phyloP scores from a whole-genome alignment of 2,888 invertebrate genomes.

The Phyllotreta striolata region DNA sequence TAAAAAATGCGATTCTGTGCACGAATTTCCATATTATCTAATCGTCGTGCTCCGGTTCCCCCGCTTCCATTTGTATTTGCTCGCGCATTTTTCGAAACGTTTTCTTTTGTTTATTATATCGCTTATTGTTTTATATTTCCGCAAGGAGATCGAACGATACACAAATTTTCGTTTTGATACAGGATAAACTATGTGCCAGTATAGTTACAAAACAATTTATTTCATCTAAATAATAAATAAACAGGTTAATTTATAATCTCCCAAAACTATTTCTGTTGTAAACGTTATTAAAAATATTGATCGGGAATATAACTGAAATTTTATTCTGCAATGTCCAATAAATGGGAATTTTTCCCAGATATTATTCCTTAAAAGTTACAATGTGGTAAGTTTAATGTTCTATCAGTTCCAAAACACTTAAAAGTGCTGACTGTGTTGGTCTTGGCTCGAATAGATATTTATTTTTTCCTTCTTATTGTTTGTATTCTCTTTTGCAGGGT shows the following conservation, averaged over 20 bases:
- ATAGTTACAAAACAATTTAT: constrained; percentile 1
- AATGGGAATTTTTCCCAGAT: constrained; percentile 11
- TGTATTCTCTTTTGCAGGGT: constrained; percentile 22
- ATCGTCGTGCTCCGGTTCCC: constrained; percentile 35
- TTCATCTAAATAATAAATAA: too few species aligned
- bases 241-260: too few species aligned
- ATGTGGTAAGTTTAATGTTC: constrained; percentile 30
- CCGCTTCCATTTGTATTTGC: constrained; percentile 31
- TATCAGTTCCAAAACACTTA: constrained; percentile 26
- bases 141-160: constrained; percentile 21
- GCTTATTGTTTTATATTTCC: constrained; percentile 29
- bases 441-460: constrained; percentile 12
- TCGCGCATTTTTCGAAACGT: constrained; percentile 31
- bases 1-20: constrained; percentile 13
- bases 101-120: constrained; percentile 28
- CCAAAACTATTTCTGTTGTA: too few species aligned
- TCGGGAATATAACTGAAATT: too few species aligned
- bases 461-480: constrained; percentile 23
- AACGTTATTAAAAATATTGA: too few species aligned
- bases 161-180: constrained; percentile 19
- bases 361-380: constrained; percentile 29
- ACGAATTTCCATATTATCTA: constrained; percentile 35
- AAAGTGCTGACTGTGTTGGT: constrained; percentile 22
- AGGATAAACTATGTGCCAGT: constrained; percentile 4
- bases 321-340: too few species aligned